Percentiles rank a stretch among this genome's conserved stretches.
phyloP scores from a whole-genome alignment of 2,888 invertebrate genomes.

The Prionchulus punctatus region DNA sequence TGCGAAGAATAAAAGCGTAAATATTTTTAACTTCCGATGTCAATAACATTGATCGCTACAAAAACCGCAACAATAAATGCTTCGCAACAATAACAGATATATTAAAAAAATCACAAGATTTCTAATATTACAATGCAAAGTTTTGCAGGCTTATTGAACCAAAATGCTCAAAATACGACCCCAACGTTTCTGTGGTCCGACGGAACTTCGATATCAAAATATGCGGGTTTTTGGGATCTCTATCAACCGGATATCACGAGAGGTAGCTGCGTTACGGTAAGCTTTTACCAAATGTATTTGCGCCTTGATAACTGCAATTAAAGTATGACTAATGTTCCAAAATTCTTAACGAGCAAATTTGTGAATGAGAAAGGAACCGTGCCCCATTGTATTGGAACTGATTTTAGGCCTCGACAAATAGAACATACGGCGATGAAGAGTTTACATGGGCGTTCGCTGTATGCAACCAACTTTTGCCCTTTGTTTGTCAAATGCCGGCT shows the following conservation, averaged over 20 bases:
- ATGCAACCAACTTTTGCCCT: conserved; percentile 79
- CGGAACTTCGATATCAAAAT: conserved; percentile 25
- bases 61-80: too few relatives aligned
- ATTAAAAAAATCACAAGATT: too few relatives aligned
- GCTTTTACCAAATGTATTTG: neutral
- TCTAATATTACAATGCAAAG: too few relatives aligned
- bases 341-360: too few relatives aligned
- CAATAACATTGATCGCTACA: too few relatives aligned
- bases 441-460: conserved; percentile 72
- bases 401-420: conserved; percentile 8
- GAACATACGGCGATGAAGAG: conserved; percentile 9
- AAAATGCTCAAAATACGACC: conserved; percentile 15
- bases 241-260: conserved; percentile 68
- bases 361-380: neutral
- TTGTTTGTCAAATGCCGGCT: conserved; percentile 75
- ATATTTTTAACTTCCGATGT: too few relatives aligned
- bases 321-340: neutral
- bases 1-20: too few relatives aligned
- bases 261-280: conserved; percentile 64
- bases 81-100: too few relatives aligned
- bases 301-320: neutral
- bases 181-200: conserved; percentile 28
- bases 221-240: conserved; percentile 64
- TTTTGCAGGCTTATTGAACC: conserved; percentile 19
- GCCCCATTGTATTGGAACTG: neutral